These are phyloP conservation scores for Patella vulgata DNA, from an alignment of 1,140 invertebrate genomes.

Conservation along the genomic window DNA sequence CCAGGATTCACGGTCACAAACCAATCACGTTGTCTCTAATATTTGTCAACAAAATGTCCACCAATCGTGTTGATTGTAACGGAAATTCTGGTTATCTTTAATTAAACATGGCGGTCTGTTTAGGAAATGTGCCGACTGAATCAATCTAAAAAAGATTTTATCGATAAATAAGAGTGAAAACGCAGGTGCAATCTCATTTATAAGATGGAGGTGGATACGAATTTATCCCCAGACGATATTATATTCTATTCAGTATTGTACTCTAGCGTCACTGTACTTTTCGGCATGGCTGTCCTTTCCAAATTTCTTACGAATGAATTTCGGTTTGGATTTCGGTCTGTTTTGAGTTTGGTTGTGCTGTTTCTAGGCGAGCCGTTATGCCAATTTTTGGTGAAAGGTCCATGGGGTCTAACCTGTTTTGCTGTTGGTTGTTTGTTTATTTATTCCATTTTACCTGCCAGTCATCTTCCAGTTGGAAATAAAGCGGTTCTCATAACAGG, in stretches of 20 bases:
- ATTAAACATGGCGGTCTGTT: no score
- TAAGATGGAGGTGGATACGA: constrained; percentile 41
- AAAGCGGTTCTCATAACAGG: constrained; percentile 62
- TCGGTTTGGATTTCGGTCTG: constrained; percentile 61
- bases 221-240: constrained; percentile 56
- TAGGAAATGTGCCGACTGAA: no score
- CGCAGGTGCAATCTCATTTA: no score
- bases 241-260: constrained; percentile 63
- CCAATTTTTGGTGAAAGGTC: constrained; percentile 63
- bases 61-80: no score
- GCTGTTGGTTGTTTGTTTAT: constrained; percentile 57
- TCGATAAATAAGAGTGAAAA: no score
- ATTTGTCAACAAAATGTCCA: no score
- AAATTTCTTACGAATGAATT: constrained; percentile 65
- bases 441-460: constrained; percentile 61
- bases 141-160: no score
- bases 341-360: constrained; percentile 56
- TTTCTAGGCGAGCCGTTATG: constrained; percentile 65
- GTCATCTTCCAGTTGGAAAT: constrained; percentile 56
- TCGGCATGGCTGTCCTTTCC: constrained; percentile 63
- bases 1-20: neutral
- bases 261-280: constrained; percentile 60
- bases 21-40: no score
- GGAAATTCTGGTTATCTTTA: no score
- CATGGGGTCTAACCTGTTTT: constrained; percentile 56